These are phyloP conservation scores for Perca flavescens DNA, from an alignment of 2,113 vertebrate species.

Conservation along the genomic window DNA sequence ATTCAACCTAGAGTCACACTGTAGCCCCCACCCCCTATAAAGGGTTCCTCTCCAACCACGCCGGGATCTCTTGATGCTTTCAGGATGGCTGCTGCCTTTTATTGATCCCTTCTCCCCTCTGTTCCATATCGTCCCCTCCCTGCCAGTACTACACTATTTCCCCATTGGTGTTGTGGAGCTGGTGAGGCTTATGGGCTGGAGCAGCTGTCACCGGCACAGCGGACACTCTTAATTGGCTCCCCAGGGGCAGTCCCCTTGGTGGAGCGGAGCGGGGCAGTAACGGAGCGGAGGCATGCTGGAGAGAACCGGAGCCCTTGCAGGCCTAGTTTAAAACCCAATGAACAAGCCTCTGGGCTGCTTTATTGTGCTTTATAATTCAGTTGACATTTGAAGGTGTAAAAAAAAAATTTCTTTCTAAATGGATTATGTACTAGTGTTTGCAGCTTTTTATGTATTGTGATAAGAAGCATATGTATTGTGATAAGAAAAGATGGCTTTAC, in stretches of 20 bases:
- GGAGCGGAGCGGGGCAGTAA: constrained; percentile 49
- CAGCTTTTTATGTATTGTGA: not conserved
- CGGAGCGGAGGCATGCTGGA: constrained; percentile 40
- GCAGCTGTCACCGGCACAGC: constrained; percentile 69
- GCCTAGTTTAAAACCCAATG: constrained; percentile 44
- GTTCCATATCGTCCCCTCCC: constrained; percentile 17
- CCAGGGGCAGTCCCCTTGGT: constrained; percentile 53
- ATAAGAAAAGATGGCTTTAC: not conserved
- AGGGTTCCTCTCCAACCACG: not conserved
- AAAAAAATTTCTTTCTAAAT: not conserved
- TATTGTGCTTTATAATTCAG: not conserved
- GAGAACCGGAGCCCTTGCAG: constrained; percentile 30
- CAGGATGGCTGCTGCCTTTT: constrained; percentile 19
- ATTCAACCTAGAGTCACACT: not conserved
- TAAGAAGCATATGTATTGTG: not conserved
- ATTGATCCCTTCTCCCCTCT: constrained; percentile 46
- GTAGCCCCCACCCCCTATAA: not conserved
- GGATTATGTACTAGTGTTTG: not conserved
- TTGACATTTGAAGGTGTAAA: not conserved
- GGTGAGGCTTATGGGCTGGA: constrained; percentile 51
- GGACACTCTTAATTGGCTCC: constrained; percentile 78
- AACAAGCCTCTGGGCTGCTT: constrained; percentile 17
- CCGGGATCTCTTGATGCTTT: constrained; percentile 25
- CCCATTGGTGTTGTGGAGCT: constrained; percentile 56
- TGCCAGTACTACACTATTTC: constrained; percentile 28